Evolutionary conservation across 2,888 invertebrate genomes (phyloP).

Genomic region (Linnaemya vulpina): DNA sequence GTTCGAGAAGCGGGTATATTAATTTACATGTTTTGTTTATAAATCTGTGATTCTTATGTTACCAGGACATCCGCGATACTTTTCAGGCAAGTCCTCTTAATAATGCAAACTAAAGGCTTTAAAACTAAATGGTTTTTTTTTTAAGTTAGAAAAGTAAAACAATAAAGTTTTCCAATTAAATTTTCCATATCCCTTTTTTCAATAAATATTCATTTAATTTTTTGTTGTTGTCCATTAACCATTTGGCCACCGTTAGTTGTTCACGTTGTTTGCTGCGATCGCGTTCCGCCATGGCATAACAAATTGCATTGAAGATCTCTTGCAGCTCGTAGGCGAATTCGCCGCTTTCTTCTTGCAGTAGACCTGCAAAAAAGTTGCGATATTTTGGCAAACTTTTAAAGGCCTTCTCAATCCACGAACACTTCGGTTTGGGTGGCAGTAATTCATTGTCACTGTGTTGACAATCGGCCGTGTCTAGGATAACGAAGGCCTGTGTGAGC

Average conservation of each 20-base stretch:
- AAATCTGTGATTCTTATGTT: too few relatives aligned
- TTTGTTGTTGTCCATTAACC: slow-evolving; percentile 73
- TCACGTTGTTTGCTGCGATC: slow-evolving; percentile 70
- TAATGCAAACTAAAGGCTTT: background rate
- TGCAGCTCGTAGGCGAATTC: slow-evolving; percentile 74
- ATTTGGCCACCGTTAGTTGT: slow-evolving; percentile 71
- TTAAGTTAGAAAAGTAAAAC: background rate
- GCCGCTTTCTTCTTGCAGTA: slow-evolving; percentile 74
- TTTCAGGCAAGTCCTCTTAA: too few relatives aligned
- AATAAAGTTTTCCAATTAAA: slow-evolving; percentile 28
- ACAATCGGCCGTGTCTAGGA: slow-evolving; percentile 68
- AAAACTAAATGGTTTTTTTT: background rate
- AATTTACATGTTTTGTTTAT: too few relatives aligned
- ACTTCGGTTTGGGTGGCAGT: slow-evolving; percentile 61
- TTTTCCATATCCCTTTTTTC: slow-evolving; percentile 71
- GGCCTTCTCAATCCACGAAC: slow-evolving; percentile 70
- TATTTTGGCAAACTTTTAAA: slow-evolving; percentile 73
- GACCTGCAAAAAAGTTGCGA: slow-evolving; percentile 73
- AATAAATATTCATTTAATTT: slow-evolving; percentile 72
- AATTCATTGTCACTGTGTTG: slow-evolving; percentile 70
- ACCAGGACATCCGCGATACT: too few relatives aligned
- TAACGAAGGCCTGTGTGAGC: slow-evolving; percentile 68
- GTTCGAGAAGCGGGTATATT: too few relatives aligned
- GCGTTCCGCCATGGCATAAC: slow-evolving; percentile 70
- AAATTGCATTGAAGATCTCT: slow-evolving; percentile 73